phyloP scores from a whole-genome alignment of 2,888 invertebrate genomes.

The Agrotis segetum region DNA sequence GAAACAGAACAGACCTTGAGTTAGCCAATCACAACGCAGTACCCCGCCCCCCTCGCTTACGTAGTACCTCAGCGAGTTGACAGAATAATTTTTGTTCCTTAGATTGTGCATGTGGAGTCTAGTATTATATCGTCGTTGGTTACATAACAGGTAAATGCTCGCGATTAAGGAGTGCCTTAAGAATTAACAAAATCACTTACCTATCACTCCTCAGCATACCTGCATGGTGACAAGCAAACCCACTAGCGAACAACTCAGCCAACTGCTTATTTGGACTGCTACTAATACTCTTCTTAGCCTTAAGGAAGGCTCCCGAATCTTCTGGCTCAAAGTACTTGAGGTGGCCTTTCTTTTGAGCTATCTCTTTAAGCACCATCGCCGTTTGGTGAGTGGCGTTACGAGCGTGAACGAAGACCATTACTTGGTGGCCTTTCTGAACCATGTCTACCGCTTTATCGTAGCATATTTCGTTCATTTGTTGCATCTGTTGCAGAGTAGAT shows the following conservation, averaged over 20 bases:
- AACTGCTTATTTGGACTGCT: slow-evolving; percentile 95
- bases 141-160: no score
- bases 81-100: no score
- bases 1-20: no score
- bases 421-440: slow-evolving; percentile 97
- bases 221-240: slow-evolving; percentile 99
- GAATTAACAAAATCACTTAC: slow-evolving; percentile 73
- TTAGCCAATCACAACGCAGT: no score
- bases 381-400: slow-evolving; percentile 98
- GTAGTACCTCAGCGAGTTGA: no score
- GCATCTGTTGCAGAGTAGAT: slow-evolving; percentile 83
- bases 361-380: slow-evolving; percentile 95
- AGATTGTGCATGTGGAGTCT: no score
- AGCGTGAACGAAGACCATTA: slow-evolving; percentile 99
- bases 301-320: slow-evolving; percentile 91
- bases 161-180: no score
- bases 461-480: slow-evolving; percentile 97
- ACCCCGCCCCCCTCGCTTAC: no score
- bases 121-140: no score
- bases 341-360: slow-evolving; percentile 94
- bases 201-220: slow-evolving; percentile 97
- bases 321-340: slow-evolving; percentile 93
- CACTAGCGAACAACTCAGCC: slow-evolving; percentile 95
- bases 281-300: slow-evolving; percentile 93
- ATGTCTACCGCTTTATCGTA: slow-evolving; percentile 97